These are phyloP conservation scores for Bucorvus abyssinicus DNA, from an alignment of 2,797 vertebrate species.

Conservation along the genomic window DNA sequence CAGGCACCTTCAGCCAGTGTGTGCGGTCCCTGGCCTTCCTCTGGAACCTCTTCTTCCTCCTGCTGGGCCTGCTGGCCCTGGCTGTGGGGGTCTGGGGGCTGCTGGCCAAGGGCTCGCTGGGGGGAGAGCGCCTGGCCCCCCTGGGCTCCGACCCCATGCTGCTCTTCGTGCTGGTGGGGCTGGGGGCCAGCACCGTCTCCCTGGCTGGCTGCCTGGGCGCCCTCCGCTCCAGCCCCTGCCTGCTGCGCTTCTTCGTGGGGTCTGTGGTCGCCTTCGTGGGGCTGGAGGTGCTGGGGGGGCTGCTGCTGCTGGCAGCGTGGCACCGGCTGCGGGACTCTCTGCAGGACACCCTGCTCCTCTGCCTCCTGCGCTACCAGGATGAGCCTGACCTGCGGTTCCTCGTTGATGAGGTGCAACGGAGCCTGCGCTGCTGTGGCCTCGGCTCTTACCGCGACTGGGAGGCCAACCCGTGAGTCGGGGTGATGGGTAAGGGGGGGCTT, in stretches of 20 bases:
- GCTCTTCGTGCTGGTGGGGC: conserved; percentile 74
- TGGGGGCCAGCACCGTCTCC: conserved; percentile 77
- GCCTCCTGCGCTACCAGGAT: conserved; percentile 84
- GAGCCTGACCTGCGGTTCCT: conserved; percentile 88
- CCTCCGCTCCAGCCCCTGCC: conserved; percentile 81
- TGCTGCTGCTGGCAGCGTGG: conserved; percentile 76
- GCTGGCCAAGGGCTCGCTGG: conserved; percentile 81
- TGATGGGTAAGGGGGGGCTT: accelerated
- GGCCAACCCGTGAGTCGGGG: conserved; percentile 82
- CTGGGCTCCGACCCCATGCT: conserved; percentile 87
- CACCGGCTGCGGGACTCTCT: conserved; percentile 75
- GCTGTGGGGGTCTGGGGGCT: conserved; percentile 88
- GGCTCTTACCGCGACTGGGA: conserved; percentile 89
- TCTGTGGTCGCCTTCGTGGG: conserved; percentile 70
- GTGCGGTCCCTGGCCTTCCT: conserved; percentile 81
- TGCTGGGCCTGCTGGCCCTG: conserved; percentile 80
- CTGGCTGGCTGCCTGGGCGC: conserved; percentile 85
- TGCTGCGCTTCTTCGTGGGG: conserved; percentile 80
- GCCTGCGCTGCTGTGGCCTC: conserved; percentile 88
- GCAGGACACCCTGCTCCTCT: conserved; percentile 73
- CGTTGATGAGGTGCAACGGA: conserved; percentile 86
- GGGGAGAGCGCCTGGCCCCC: conserved; percentile 68
- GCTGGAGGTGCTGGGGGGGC: conserved; percentile 76
- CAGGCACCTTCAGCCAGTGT: conserved; percentile 63
- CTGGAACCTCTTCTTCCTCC: conserved; percentile 83